These are phyloP conservation scores for Scaptodrosophila lebanonensis DNA, from an alignment of 1,140 invertebrate genomes.

Conservation along the genomic window DNA sequence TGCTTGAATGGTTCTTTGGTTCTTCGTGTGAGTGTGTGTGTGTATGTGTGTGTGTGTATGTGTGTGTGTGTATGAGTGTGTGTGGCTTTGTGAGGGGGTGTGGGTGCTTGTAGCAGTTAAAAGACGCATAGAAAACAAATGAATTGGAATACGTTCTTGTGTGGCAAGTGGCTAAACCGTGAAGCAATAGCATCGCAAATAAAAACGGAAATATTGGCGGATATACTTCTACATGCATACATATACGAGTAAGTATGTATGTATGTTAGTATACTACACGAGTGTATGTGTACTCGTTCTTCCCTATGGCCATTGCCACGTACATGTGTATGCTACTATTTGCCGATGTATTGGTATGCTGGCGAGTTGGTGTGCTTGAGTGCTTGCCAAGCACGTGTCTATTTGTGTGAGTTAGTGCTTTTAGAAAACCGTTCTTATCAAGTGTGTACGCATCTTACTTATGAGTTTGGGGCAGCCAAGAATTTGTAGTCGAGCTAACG, in stretches of 20 bases:
- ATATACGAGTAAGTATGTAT: conserved; percentile 23
- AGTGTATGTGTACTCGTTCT: conserved; percentile 2
- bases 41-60: conserved; percentile 1
- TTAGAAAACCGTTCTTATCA: conserved; percentile 69
- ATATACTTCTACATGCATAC: conserved; percentile 15
- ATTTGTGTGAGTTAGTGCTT: conserved; percentile 73
- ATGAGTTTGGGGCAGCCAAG: conserved; percentile 50
- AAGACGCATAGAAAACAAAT: conserved; percentile 67
- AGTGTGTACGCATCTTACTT: conserved; percentile 71
- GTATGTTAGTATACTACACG: not conserved
- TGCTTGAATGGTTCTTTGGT: no score
- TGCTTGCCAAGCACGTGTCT: conserved; percentile 51
- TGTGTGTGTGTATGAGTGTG: conserved; percentile 7
- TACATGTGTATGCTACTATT: no score
- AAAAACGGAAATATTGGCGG: conserved; percentile 64
- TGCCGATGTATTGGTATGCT: no score
- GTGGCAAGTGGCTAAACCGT: not conserved
- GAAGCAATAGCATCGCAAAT: conserved; percentile 53
- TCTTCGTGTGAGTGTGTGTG: conserved; percentile 16
- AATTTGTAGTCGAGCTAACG: conserved; percentile 63
- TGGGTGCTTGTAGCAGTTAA: conserved; percentile 39
- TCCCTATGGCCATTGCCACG: no score
- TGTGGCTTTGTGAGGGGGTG: no score
- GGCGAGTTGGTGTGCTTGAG: conserved; percentile 11
- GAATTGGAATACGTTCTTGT: conserved; percentile 68